phyloP scores from a whole-genome alignment of 2,888 invertebrate genomes.

The Pardosa pseudoannulata region DNA sequence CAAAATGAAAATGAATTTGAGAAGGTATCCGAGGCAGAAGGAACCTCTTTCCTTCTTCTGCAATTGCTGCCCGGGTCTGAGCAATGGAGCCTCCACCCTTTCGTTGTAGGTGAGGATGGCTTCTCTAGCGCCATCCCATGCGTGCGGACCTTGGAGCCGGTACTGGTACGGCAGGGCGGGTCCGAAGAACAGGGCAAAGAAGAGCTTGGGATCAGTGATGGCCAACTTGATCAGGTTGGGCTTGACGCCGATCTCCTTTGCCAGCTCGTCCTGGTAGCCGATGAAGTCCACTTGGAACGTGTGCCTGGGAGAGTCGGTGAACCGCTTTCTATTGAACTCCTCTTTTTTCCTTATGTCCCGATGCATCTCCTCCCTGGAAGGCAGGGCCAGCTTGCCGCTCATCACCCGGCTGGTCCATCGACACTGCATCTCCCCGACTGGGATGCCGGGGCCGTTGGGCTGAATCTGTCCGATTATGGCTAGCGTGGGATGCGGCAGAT shows the following conservation, averaged over 20 bases:
- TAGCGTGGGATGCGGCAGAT: conserved; percentile 77
- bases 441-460: conserved; percentile 79
- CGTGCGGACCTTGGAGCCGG: conserved; percentile 77
- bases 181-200: conserved; percentile 76
- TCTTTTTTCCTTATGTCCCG: conserved; percentile 76
- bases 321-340: conserved; percentile 54
- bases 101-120: conserved; percentile 76
- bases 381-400: conserved; percentile 76
- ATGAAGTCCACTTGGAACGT: conserved; percentile 73
- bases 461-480: conserved; percentile 79
- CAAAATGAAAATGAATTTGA: no score
- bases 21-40: no score
- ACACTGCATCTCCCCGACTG: conserved; percentile 79
- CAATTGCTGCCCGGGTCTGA: no score
- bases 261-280: conserved; percentile 79
- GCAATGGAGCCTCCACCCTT: conserved; percentile 72
- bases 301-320: conserved; percentile 67
- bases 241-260: conserved; percentile 77
- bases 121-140: conserved; percentile 78
- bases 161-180: conserved; percentile 78
- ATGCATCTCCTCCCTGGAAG: conserved; percentile 76
- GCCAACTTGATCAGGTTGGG: conserved; percentile 77
- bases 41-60: no score
- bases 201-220: conserved; percentile 75
- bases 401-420: conserved; percentile 78